Conservation (phyloP, 2,888 invertebrate genomes). For the Drosophila antonietae region DNA sequence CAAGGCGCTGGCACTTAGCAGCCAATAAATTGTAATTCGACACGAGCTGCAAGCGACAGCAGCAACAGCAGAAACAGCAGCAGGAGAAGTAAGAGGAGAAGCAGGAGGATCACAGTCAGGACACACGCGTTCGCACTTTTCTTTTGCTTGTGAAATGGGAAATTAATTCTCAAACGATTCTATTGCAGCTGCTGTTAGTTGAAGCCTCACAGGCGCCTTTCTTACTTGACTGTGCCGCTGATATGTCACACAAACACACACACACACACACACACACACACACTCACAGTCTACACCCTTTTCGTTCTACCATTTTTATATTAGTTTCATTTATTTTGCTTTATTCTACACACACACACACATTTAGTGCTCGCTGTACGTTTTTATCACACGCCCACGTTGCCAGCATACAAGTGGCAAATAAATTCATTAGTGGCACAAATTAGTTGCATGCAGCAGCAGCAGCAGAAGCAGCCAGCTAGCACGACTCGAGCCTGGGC, state of each 20-base stretch:
- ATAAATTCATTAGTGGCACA: conserved; percentile 80
- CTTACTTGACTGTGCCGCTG: conserved; percentile 34
- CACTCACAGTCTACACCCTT: not conserved
- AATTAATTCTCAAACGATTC: conserved; percentile 79
- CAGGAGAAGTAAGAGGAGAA: not conserved
- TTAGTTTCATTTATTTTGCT: conserved; percentile 75
- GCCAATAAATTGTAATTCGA: conserved; percentile 81
- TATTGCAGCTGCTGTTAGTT: conserved; percentile 44
- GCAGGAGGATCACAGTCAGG: conserved; percentile 21
- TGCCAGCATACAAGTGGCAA: conserved; percentile 80
- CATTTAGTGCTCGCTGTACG: conserved; percentile 14
- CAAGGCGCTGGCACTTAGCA: conserved; percentile 70
- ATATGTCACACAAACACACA: conserved; percentile 28
- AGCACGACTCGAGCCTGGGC: conserved; percentile 19
- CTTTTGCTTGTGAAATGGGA: conserved; percentile 68
- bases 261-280: not conserved
- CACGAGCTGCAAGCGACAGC: conserved; percentile 53
- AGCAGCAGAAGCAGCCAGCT: conserved; percentile 29
- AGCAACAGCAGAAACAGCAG: not conserved
- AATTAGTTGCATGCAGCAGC: conserved; percentile 78
- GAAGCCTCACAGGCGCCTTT: conserved; percentile 41
- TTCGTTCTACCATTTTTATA: conserved; percentile 55
- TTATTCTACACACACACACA: conserved; percentile 39
- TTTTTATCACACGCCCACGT: conserved; percentile 72
- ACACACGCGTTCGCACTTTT: conserved; percentile 30